Evolutionary conservation across 2,113 vertebrate species (phyloP).

Genomic region (Columba livia): DNA sequence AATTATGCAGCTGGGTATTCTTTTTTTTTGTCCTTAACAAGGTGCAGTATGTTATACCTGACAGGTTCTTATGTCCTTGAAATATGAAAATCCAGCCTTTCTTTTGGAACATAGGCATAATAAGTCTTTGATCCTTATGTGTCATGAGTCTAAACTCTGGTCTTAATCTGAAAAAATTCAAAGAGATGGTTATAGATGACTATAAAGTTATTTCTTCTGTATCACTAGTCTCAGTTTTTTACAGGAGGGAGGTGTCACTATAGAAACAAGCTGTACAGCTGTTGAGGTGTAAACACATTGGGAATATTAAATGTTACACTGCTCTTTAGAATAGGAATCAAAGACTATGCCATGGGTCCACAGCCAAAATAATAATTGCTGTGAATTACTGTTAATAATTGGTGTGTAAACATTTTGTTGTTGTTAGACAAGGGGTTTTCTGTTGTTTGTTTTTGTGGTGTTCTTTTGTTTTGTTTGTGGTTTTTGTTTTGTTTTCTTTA

Average conservation of each 20-base stretch:
- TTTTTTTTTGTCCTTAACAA: neutral
- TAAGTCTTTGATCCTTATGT: neutral
- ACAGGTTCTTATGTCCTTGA: neutral
- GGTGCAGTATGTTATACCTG: neutral
- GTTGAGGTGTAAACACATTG: rapidly evolving
- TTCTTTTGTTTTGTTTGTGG: neutral
- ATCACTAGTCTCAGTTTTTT: neutral
- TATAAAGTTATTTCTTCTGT: neutral
- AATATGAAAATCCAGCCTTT: neutral
- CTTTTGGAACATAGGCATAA: neutral
- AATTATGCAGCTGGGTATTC: neutral
- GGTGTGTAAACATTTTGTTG: neutral
- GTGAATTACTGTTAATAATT: neutral
- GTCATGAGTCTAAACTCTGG: rapidly evolving
- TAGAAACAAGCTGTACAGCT: neutral
- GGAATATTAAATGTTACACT: neutral
- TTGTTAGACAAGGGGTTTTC: no score
- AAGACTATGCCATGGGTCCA: rapidly evolving
- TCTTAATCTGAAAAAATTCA: neutral
- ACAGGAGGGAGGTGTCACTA: neutral
- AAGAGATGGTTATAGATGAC: neutral
- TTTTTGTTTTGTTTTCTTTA: neutral
- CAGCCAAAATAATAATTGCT: rapidly evolving
- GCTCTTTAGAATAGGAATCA: neutral
- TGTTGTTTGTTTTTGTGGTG: neutral